These are phyloP conservation scores for Rhabdomys pumilio DNA, from an alignment of 2,797 vertebrate genomes.

Conservation along the genomic window DNA sequence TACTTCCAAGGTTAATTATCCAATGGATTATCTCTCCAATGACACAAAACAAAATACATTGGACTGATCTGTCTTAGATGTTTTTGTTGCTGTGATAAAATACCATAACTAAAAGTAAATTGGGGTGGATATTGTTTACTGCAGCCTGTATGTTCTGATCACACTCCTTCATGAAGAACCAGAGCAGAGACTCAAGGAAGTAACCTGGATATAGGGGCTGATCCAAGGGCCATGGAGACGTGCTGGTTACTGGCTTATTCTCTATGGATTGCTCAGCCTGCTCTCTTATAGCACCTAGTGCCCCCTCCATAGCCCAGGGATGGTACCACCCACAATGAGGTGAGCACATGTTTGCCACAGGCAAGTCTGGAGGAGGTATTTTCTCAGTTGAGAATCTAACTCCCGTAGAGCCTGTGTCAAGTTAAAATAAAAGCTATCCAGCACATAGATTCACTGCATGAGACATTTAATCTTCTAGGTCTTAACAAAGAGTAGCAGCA, in stretches of 20 bases:
- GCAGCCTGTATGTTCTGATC: background rate
- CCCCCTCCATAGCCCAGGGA: background rate
- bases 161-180: background rate
- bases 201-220: background rate
- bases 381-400: background rate
- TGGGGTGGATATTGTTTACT: background rate
- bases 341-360: background rate
- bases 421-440: no score
- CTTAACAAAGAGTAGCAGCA: background rate
- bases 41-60: slow-evolving; percentile 33
- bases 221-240: background rate
- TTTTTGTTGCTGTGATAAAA: background rate
- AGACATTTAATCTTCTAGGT: background rate
- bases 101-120: background rate
- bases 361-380: background rate
- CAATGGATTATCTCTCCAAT: background rate
- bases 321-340: background rate
- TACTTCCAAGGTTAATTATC: background rate
- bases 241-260: background rate
- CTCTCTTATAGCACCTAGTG: background rate
- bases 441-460: background rate
- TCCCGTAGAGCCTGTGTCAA: background rate
- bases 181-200: background rate
- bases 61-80: background rate
- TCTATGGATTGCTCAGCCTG: background rate